Evolutionary conservation across 1,140 invertebrate species (phyloP).

Genomic region (Planococcus citri): DNA sequence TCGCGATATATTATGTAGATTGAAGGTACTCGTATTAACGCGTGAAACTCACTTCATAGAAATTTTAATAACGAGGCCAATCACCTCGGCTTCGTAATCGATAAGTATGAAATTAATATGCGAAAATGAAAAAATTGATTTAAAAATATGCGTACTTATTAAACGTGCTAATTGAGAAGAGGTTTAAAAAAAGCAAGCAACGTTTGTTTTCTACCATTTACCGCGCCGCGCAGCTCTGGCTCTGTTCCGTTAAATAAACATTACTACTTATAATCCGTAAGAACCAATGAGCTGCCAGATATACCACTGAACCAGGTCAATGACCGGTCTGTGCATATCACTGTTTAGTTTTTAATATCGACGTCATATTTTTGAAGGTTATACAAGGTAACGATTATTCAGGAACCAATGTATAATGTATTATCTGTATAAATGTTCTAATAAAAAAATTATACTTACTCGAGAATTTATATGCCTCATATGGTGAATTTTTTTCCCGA

Average conservation of each 20-base stretch:
- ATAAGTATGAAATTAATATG: slow-evolving; percentile 1
- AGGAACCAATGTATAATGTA: background rate
- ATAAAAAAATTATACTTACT: background rate
- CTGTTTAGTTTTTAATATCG: background rate
- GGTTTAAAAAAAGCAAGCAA: background rate
- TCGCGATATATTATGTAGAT: too few relatives aligned
- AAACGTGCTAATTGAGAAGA: background rate
- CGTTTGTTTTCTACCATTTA: background rate
- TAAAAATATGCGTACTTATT: background rate
- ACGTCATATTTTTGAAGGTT: slow-evolving; percentile 3
- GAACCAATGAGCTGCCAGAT: background rate
- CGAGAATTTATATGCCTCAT: too few relatives aligned
- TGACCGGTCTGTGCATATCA: background rate
- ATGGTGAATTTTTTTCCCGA: background rate
- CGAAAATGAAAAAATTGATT: background rate
- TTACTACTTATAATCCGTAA: background rate
- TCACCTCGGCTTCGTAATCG: background rate
- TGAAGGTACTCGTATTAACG: too few relatives aligned
- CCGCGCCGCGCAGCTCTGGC: background rate
- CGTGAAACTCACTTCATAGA: background rate
- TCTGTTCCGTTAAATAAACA: background rate
- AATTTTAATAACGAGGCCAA: slow-evolving; percentile 8
- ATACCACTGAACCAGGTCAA: background rate
- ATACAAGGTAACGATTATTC: background rate
- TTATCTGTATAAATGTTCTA: background rate